These are phyloP conservation scores for Sylvilagus floridanus DNA, from an alignment of 2,797 vertebrate genomes.

Conservation along the genomic window DNA sequence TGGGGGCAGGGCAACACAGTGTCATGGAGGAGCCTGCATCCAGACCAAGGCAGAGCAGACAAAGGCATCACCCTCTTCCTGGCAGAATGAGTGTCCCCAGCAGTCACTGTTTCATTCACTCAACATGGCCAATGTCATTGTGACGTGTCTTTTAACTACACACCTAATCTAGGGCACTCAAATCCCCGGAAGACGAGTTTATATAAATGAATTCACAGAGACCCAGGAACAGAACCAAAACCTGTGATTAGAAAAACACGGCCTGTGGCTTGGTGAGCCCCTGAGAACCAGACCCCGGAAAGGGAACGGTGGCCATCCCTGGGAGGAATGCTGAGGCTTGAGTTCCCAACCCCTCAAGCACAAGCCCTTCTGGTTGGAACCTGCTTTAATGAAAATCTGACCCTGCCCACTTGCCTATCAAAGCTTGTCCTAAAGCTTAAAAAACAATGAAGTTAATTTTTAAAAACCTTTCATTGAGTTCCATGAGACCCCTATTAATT, in stretches of 20 bases:
- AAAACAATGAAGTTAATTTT: constrained; percentile 84
- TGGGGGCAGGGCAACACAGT: neutral
- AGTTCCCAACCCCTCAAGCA: neutral
- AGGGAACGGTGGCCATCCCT: neutral
- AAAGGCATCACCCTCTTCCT: neutral
- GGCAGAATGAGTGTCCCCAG: neutral
- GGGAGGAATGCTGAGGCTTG: neutral
- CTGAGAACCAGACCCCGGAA: neutral
- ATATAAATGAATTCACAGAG: neutral
- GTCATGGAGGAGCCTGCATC: neutral
- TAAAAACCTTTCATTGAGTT: constrained; percentile 82
- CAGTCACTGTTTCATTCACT: neutral
- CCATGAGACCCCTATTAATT: constrained; percentile 83
- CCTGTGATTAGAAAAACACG: neutral
- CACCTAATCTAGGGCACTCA: neutral
- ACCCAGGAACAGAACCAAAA: neutral
- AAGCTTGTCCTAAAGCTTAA: constrained; percentile 78
- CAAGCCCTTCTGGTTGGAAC: neutral
- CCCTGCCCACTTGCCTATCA: constrained; percentile 50
- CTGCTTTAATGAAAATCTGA: constrained; percentile 57
- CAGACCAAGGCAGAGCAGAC: neutral
- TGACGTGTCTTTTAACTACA: constrained; percentile 39
- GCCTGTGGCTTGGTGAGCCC: neutral
- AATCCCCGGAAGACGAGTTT: neutral
- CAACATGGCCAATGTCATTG: neutral